Evolutionary conservation across 2,888 invertebrate species (phyloP).

Genomic region (Thera obeliscata): DNA sequence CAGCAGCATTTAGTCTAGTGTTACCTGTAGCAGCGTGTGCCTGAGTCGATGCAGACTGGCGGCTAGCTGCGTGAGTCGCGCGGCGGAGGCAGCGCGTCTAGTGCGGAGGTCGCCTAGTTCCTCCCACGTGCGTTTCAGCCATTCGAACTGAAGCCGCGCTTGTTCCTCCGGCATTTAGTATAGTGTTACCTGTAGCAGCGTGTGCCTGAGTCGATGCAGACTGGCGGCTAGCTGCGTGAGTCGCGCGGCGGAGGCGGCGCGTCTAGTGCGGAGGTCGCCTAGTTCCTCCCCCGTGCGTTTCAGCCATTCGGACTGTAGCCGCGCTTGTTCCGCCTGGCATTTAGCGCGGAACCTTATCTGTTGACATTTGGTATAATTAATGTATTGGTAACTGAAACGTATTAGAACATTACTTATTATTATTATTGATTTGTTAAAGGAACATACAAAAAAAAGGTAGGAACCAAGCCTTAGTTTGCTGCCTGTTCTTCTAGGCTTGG

Average conservation of each 20-base stretch:
- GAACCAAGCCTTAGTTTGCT: too few species aligned
- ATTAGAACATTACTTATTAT: too few species aligned
- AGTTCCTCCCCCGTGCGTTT: slow-evolving; percentile 92
- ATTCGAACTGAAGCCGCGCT: too few species aligned
- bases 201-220: slow-evolving; percentile 92
- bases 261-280: slow-evolving; percentile 90
- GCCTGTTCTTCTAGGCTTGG: too few species aligned
- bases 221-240: slow-evolving; percentile 92
- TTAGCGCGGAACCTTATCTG: slow-evolving; percentile 90
- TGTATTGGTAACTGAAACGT: not conserved
- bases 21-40: slow-evolving; percentile 86
- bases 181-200: slow-evolving; percentile 73
- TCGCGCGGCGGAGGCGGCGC: slow-evolving; percentile 91
- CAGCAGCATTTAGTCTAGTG: not conserved
- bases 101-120: slow-evolving; percentile 91
- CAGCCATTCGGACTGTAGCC: slow-evolving; percentile 91
- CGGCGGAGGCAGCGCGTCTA: slow-evolving; percentile 91
- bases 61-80: slow-evolving; percentile 92
- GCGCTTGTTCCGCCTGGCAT: slow-evolving; percentile 93
- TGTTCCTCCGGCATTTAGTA: not conserved
- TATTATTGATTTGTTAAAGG: too few species aligned
- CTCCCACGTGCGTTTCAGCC: too few species aligned
- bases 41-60: slow-evolving; percentile 91
- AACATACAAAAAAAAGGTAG: too few species aligned
- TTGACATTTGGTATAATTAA: not conserved